A percentile compares a stretch with the other conserved stretches of the same genome.
These are phyloP conservation scores for Thereva nobilitata DNA, from an alignment of 2,888 invertebrate species.

Conservation along the genomic window DNA sequence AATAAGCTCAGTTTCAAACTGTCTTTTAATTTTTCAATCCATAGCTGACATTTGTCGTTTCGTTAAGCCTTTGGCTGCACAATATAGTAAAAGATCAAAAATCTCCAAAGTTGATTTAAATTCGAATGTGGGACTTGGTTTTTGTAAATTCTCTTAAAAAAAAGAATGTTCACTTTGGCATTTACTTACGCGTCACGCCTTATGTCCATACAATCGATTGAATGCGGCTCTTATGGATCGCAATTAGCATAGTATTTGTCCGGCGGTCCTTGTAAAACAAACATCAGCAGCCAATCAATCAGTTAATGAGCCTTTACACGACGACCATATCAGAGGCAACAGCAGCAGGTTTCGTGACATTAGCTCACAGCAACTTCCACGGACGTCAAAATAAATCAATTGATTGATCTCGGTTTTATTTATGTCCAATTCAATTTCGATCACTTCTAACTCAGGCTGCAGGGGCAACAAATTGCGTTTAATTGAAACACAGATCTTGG, in stretches of 20 bases:
- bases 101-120: no score
- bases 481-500: conserved; percentile 42
- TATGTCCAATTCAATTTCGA: conserved; percentile 59
- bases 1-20: no score
- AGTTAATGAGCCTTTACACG: conserved; percentile 26
- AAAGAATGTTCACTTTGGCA: no score
- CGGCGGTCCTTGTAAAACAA: conserved; percentile 15
- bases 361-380: conserved; percentile 15
- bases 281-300: conserved; percentile 28
- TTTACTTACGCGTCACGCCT: no score
- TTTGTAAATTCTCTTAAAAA: no score
- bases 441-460: conserved; percentile 45
- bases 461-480: conserved; percentile 41
- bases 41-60: no score
- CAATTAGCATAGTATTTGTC: conserved; percentile 36
- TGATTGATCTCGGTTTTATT: conserved; percentile 60
- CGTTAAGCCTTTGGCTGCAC: no score
- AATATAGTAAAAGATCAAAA: no score
- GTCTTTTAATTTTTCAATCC: no score
- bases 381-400: conserved; percentile 58
- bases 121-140: no score
- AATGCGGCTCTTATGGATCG: neutral
- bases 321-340: neutral
- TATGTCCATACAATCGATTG: no score
- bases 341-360: conserved; percentile 24